A percentile compares a stretch with the other conserved stretches of the same genome.
Evolutionary conservation across 2,888 invertebrate genomes (phyloP).

Genomic region (Trichogramma dendrolimi): DNA sequence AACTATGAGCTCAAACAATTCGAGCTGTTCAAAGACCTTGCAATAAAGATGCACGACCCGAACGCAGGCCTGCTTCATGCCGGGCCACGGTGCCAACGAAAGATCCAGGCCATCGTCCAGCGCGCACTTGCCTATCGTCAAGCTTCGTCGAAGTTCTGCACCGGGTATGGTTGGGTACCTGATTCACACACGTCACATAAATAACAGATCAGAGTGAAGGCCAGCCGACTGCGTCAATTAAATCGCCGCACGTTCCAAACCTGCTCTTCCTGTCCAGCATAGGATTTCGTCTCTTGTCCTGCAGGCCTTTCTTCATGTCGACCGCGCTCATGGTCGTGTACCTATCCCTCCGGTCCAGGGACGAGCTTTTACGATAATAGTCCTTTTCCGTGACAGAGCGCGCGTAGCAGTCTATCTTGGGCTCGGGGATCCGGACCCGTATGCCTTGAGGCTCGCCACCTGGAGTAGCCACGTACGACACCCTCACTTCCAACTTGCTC

Average conservation of each 20-base stretch:
- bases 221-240: neutral
- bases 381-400: slow-evolving; percentile 46
- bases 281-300: slow-evolving; percentile 33
- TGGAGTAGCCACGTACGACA: slow-evolving; percentile 43
- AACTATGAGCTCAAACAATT: slow-evolving; percentile 73
- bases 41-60: slow-evolving; percentile 81
- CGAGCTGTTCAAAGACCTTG: slow-evolving; percentile 80
- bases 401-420: slow-evolving; percentile 37
- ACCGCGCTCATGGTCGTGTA: slow-evolving; percentile 46
- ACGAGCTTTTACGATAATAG: slow-evolving; percentile 43
- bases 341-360: slow-evolving; percentile 45
- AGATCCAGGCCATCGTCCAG: slow-evolving; percentile 54
- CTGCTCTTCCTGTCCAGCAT: slow-evolving; percentile 46
- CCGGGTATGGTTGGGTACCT: slow-evolving; percentile 47
- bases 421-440: slow-evolving; percentile 46
- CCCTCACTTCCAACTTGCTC: slow-evolving; percentile 45
- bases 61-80: slow-evolving; percentile 76
- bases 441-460: slow-evolving; percentile 47
- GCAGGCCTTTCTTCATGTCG: slow-evolving; percentile 41
- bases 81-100: slow-evolving; percentile 70
- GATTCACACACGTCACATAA: slow-evolving; percentile 37
- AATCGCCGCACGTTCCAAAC: slow-evolving; percentile 17
- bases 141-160: slow-evolving; percentile 43
- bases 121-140: slow-evolving; percentile 50
- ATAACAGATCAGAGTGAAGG: slow-evolving; percentile 36